Conservation (phyloP, 2,797 vertebrate species). For the Lacerta bilineata region DNA sequence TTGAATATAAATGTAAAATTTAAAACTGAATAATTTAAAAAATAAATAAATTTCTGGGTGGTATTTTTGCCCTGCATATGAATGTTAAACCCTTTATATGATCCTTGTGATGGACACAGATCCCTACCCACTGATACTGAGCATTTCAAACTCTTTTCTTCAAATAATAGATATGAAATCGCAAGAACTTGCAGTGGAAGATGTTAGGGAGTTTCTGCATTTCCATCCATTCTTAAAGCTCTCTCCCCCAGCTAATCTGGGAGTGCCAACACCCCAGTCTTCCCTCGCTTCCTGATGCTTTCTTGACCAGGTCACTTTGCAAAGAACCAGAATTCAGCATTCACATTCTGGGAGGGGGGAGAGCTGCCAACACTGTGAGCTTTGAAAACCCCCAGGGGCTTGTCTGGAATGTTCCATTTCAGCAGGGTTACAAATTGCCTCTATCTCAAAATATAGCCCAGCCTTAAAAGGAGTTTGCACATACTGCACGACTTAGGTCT, state of each 20-base stretch:
- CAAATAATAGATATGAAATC: background rate
- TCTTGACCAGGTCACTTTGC: slow-evolving; percentile 13
- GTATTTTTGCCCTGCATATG: background rate
- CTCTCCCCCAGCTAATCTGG: background rate
- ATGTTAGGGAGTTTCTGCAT: background rate
- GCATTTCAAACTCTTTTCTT: background rate
- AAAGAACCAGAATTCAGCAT: background rate
- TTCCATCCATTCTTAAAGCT: background rate
- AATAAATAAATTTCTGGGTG: background rate
- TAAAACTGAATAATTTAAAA: too few relatives aligned
- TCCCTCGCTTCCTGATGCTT: background rate
- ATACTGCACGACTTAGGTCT: background rate
- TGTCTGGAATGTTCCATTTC: slow-evolving; percentile 18
- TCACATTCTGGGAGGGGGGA: slow-evolving; percentile 5
- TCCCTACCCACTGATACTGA: background rate
- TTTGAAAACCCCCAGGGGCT: background rate
- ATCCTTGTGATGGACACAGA: background rate
- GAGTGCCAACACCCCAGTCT: background rate
- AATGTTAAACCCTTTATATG: background rate
- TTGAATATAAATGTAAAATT: too few relatives aligned
- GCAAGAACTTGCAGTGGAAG: background rate
- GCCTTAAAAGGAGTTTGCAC: accelerated
- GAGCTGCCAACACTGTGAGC: background rate
- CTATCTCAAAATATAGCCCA: slow-evolving; percentile 28
- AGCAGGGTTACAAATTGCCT: slow-evolving; percentile 3